Percentiles rank a stretch among this genome's conserved stretches.
These are phyloP conservation scores for Micrastur ruficollis DNA, from an alignment of 2,797 vertebrate genomes.

Conservation along the genomic window DNA sequence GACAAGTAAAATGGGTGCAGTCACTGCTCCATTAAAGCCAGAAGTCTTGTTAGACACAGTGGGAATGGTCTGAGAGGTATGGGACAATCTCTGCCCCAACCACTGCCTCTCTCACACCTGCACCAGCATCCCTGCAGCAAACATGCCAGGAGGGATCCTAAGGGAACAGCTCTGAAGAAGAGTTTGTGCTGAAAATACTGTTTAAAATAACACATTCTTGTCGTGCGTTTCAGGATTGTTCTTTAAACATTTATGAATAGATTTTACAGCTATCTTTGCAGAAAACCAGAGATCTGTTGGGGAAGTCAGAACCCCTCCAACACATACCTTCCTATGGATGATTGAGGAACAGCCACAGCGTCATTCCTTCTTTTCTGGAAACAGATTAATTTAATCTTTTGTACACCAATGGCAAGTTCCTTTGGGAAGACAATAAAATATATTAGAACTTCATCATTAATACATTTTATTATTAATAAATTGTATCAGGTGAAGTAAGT, in stretches of 20 bases:
- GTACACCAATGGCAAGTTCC: neutral
- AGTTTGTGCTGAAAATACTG: neutral
- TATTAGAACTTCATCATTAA: neutral
- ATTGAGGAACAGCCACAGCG: neutral
- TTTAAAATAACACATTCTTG: neutral
- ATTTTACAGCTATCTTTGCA: neutral
- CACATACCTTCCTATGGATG: fast-evolving
- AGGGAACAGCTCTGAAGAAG: neutral
- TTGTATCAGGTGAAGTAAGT: neutral
- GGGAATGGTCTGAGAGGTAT: fast-evolving
- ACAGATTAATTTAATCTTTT: neutral
- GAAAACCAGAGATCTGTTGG: neutral
- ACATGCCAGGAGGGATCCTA: neutral
- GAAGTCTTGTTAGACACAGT: neutral
- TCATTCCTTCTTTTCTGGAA: neutral
- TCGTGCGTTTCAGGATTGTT: neutral
- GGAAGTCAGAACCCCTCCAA: neutral
- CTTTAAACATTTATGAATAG: neutral
- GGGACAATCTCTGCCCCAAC: neutral
- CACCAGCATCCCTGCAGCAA: neutral
- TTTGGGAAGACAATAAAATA: neutral
- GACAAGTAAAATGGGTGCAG: neutral
- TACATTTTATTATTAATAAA: neutral
- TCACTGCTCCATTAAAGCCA: neutral
- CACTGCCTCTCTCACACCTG: neutral